Percentiles rank a stretch among this genome's conserved stretches.
Evolutionary conservation across 2,888 invertebrate genomes (phyloP).

Genomic region (Drosophila phalerata): DNA sequence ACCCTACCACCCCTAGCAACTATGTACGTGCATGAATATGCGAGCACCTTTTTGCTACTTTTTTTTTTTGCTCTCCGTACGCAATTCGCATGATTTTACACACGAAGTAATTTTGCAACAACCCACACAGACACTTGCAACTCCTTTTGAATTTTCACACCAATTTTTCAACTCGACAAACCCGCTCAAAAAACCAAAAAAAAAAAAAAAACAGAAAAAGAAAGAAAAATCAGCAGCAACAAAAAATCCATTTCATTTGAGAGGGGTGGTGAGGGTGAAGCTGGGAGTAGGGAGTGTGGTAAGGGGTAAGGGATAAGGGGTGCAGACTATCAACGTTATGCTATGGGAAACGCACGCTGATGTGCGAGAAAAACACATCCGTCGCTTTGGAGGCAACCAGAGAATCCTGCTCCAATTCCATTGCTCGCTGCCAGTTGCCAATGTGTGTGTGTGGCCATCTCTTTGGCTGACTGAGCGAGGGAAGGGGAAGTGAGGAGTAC

Average conservation of each 20-base stretch:
- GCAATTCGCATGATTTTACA: slow-evolving; percentile 83
- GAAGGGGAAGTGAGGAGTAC: neutral
- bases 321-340: slow-evolving; percentile 69
- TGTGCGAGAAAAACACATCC: slow-evolving; percentile 82
- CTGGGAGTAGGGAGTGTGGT: too few species aligned
- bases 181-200: slow-evolving; percentile 56
- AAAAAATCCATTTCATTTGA: slow-evolving; percentile 50
- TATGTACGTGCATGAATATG: slow-evolving; percentile 77
- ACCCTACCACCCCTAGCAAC: slow-evolving; percentile 29
- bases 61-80: slow-evolving; percentile 48
- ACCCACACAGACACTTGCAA: slow-evolving; percentile 73
- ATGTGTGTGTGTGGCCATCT: slow-evolving; percentile 7
- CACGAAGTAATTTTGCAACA: slow-evolving; percentile 82
- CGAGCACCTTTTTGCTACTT: slow-evolving; percentile 67
- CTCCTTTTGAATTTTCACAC: slow-evolving; percentile 84
- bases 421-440: slow-evolving; percentile 29
- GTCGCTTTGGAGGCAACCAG: slow-evolving; percentile 47
- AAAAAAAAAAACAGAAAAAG: slow-evolving; percentile 8
- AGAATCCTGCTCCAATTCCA: slow-evolving; percentile 21
- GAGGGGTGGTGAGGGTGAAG: slow-evolving; percentile 9
- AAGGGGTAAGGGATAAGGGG: neutral
- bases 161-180: slow-evolving; percentile 84
- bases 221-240: slow-evolving; percentile 55
- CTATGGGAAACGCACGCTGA: slow-evolving; percentile 81
- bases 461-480: neutral